These are phyloP conservation scores for Andrena fulva DNA, from an alignment of 2,888 invertebrate genomes.

Conservation along the genomic window DNA sequence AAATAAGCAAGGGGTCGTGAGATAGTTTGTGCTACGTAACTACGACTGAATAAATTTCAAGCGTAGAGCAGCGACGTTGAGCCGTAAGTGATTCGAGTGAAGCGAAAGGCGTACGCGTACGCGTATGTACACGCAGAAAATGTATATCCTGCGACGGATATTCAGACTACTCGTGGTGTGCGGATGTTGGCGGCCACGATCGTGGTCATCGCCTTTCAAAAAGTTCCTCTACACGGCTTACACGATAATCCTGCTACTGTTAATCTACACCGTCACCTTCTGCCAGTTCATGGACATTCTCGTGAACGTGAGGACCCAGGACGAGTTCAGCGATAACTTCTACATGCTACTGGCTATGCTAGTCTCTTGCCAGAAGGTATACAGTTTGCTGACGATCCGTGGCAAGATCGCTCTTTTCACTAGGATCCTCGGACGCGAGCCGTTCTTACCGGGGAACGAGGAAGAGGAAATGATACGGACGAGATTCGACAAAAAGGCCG, in stretches of 20 bases:
- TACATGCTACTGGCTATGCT: constrained; percentile 62
- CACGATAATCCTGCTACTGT: constrained; percentile 25
- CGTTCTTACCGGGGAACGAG: constrained; percentile 29
- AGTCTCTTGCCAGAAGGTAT: constrained; percentile 57
- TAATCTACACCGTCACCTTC: constrained; percentile 45
- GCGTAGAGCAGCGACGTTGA: no score
- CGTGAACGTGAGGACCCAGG: constrained; percentile 33
- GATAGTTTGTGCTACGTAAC: not conserved
- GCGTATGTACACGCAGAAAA: not conserved
- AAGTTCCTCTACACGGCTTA: constrained; percentile 55
- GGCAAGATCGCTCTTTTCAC: constrained; percentile 23
- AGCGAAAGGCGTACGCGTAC: no score
- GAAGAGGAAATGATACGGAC: constrained; percentile 35
- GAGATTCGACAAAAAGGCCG: not conserved
- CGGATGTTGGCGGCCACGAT: constrained; percentile 65
- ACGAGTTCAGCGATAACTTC: constrained; percentile 63
- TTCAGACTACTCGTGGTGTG: constrained; percentile 42
- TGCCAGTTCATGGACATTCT: constrained; percentile 60
- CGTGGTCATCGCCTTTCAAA: constrained; percentile 54
- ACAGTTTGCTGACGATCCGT: constrained; percentile 47
- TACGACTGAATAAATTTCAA: not conserved
- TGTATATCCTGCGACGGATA: constrained; percentile 46
- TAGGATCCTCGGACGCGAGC: constrained; percentile 20
- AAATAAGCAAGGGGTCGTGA: not conserved
- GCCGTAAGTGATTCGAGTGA: no score